phyloP scores from a whole-genome alignment of 1,140 invertebrate genomes.

The Chelonus insularis region DNA sequence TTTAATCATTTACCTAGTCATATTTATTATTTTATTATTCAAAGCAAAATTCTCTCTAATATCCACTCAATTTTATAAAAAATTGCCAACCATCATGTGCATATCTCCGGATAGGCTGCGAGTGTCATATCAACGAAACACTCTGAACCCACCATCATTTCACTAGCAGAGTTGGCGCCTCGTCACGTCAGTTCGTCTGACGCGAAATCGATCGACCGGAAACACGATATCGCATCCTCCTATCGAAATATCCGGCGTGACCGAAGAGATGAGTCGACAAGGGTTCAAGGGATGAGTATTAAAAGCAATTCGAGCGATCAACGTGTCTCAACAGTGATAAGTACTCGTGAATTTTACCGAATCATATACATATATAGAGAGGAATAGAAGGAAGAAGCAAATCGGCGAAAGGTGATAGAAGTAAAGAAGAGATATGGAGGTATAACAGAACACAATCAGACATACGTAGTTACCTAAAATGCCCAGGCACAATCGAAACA shows the following conservation, averaged over 20 bases:
- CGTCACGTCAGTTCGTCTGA: constrained; percentile 14
- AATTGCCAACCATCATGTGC: no score
- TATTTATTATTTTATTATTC: no score
- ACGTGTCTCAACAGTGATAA: background rate
- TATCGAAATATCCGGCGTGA: constrained; percentile 23
- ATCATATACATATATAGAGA: background rate
- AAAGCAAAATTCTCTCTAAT: no score
- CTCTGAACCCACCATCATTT: background rate
- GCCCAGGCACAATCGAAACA: constrained; percentile 44
- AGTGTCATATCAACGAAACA: background rate
- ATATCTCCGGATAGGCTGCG: no score
- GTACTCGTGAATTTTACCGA: background rate
- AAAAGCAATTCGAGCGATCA: constrained; percentile 8
- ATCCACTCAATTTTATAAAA: no score
- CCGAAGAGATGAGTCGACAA: constrained; percentile 14
- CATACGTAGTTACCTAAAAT: constrained; percentile 40
- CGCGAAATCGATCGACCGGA: constrained; percentile 24
- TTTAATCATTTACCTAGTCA: no score
- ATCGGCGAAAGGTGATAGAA: background rate
- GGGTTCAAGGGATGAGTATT: background rate
- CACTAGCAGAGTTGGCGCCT: background rate
- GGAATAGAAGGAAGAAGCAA: background rate
- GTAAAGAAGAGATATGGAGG: background rate
- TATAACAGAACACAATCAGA: background rate
- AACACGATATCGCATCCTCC: constrained; percentile 20